Percentiles rank a stretch among this genome's conserved stretches.
phyloP scores from a whole-genome alignment of 2,888 invertebrate genomes.

The Drosophila subquinaria region DNA sequence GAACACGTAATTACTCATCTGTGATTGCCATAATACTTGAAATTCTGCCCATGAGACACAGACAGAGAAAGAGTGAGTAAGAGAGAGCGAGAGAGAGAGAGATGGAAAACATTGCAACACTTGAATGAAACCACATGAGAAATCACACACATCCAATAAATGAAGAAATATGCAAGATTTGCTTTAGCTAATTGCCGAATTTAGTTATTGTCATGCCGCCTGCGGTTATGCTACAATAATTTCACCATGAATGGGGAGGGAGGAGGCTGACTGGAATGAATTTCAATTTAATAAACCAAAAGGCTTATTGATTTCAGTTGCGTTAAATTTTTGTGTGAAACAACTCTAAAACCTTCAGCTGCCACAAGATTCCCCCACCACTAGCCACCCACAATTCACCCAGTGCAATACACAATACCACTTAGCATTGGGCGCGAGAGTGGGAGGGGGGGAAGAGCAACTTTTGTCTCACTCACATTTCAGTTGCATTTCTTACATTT shows the following conservation, averaged over 20 bases:
- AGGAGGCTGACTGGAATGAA: not conserved
- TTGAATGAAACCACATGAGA: constrained; percentile 9
- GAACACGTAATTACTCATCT: constrained; percentile 2
- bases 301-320: constrained; percentile 20
- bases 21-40: not conserved
- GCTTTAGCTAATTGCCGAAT: constrained; percentile 39
- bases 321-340: constrained; percentile 1
- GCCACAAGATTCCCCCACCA: not conserved
- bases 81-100: not conserved
- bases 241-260: not conserved
- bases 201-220: constrained; percentile 32
- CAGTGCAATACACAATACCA: constrained; percentile 3
- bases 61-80: not conserved
- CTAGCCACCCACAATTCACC: not conserved
- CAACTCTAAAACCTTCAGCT: not conserved
- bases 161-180: constrained; percentile 9
- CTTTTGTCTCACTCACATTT: constrained; percentile 30
- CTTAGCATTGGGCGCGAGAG: not conserved
- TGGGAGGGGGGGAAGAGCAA: not conserved
- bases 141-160: constrained; percentile 1
- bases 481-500: constrained; percentile 32
- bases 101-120: not conserved
- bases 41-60: not conserved
- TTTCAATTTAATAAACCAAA: not conserved
- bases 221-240: constrained; percentile 32